A percentile compares a stretch with the other conserved stretches of the same genome.
These are phyloP conservation scores for Anolis sagrei DNA, from an alignment of 2,113 vertebrate species.

Conservation along the genomic window DNA sequence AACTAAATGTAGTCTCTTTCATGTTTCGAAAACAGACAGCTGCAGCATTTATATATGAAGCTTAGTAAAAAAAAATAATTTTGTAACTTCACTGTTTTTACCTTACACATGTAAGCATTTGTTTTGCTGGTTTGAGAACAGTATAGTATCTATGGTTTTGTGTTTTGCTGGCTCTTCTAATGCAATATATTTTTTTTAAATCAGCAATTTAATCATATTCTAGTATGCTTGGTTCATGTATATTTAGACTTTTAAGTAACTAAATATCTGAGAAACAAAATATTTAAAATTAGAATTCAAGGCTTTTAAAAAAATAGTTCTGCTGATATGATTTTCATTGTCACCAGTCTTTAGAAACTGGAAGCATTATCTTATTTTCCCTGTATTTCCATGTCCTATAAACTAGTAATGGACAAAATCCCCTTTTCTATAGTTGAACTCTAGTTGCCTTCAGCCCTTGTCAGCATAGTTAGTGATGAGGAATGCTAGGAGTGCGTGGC, in stretches of 20 bases:
- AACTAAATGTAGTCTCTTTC: conserved; percentile 7
- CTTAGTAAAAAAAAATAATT: neutral
- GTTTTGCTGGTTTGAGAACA: neutral
- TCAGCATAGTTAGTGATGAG: too few species aligned
- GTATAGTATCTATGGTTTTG: neutral
- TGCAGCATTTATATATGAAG: conserved; percentile 38
- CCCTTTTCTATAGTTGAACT: too few species aligned
- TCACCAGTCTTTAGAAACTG: neutral
- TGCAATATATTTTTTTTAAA: conserved; percentile 1
- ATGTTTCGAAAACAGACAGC: conserved; percentile 40
- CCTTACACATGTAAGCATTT: neutral
- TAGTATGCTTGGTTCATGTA: neutral
- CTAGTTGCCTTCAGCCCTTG: too few species aligned
- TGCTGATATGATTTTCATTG: neutral
- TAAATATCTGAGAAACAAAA: neutral
- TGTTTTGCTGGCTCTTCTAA: neutral
- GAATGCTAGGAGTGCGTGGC: too few species aligned
- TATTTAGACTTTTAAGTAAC: neutral
- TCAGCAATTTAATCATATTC: neutral
- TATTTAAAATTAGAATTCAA: neutral
- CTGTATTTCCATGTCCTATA: neutral
- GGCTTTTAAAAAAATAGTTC: neutral
- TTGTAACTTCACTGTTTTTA: neutral
- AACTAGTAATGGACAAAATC: too few species aligned
- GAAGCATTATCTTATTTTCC: neutral